Conservation (phyloP, 2,113 vertebrate genomes). For the Rhipidura dahli region DNA sequence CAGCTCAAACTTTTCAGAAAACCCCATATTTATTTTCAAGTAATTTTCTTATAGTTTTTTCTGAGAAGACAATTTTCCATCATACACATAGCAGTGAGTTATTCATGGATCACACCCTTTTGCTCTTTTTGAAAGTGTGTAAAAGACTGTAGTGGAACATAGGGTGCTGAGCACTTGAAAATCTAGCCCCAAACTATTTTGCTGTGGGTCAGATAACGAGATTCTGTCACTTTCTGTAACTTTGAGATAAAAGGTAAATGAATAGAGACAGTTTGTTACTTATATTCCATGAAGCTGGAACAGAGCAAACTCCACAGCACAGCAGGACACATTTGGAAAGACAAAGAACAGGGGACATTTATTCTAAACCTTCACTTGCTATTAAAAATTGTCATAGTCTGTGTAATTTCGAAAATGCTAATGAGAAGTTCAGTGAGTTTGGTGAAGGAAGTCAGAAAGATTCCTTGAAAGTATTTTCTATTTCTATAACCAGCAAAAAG, state of each 20-base stretch:
- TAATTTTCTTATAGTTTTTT: not conserved
- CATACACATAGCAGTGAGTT: not conserved
- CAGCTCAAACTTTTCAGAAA: not conserved
- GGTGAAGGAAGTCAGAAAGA: not conserved
- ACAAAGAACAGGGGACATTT: not conserved
- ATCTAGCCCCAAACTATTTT: not conserved
- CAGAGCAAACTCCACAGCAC: not conserved
- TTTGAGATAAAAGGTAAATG: not conserved
- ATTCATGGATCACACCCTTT: not conserved
- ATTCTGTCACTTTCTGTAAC: not conserved
- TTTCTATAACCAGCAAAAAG: not conserved
- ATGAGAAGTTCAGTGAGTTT: not conserved
- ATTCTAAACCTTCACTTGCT: not conserved
- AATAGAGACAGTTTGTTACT: not conserved
- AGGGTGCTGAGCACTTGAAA: not conserved
- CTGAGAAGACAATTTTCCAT: not conserved
- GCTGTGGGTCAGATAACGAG: not conserved
- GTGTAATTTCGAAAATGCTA: not conserved
- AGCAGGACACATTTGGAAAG: not conserved
- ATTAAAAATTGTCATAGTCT: not conserved
- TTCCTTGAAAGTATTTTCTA: not conserved
- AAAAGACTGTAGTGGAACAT: not conserved
- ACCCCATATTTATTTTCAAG: not conserved
- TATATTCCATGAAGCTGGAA: not conserved
- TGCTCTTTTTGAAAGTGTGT: not conserved